Evolutionary conservation across 37 sponge, comb jelly and placozoan species (phyloP).

Genomic region (Agelas oroides): DNA sequence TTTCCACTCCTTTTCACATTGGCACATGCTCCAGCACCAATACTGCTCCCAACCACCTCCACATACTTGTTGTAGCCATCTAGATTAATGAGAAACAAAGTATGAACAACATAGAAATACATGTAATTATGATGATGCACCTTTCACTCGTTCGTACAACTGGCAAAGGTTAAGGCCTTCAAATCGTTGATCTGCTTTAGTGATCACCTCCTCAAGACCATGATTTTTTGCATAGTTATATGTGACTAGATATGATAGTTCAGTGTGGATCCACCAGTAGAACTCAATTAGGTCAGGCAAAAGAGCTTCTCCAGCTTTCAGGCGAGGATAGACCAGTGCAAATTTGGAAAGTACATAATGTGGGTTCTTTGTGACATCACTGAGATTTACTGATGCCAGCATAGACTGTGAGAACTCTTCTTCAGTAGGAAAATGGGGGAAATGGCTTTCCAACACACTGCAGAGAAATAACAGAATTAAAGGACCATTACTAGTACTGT

Average conservation of each 20-base stretch:
- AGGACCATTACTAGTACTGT: too few relatives aligned
- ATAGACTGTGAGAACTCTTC: slow-evolving; percentile 62
- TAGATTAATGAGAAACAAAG: neutral
- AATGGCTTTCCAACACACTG: slow-evolving; percentile 42
- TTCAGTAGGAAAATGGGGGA: slow-evolving; percentile 60
- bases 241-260: slow-evolving; percentile 22
- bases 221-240: slow-evolving; percentile 19
- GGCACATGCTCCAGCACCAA: slow-evolving; percentile 74
- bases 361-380: neutral
- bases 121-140: neutral
- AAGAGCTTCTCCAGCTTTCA: slow-evolving; percentile 46
- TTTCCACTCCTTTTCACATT: slow-evolving; percentile 38
- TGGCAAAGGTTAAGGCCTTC: neutral
- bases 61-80: slow-evolving; percentile 72
- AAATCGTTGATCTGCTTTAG: neutral
- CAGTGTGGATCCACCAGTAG: slow-evolving; percentile 76
- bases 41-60: slow-evolving; percentile 60
- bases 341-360: slow-evolving; percentile 36
- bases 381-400: slow-evolving; percentile 2
- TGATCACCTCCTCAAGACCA: neutral
- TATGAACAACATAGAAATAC: neutral
- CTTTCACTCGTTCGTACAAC: slow-evolving; percentile 62
- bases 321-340: slow-evolving; percentile 11
- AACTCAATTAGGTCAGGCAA: slow-evolving; percentile 78
- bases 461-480: neutral